phyloP scores from a whole-genome alignment of 2,113 vertebrate genomes.

The Dipodomys ordii region DNA sequence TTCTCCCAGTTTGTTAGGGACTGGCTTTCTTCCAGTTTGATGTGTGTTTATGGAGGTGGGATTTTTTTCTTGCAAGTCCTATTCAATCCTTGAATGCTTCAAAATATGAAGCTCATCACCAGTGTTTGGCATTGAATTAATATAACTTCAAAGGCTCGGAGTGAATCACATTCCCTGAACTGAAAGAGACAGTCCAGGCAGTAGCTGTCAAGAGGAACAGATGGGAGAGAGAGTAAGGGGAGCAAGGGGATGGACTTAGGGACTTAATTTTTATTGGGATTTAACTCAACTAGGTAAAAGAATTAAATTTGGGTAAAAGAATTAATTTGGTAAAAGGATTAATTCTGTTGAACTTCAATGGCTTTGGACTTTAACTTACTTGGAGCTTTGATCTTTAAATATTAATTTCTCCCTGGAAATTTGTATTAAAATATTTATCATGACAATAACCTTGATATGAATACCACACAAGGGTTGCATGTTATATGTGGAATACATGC shows the following conservation, averaged over 20 bases:
- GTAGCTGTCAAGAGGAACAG: background rate
- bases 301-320: background rate
- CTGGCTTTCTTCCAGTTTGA: background rate
- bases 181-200: background rate
- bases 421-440: background rate
- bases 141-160: background rate
- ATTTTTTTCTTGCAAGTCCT: constrained; percentile 18
- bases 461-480: background rate
- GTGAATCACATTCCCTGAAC: background rate
- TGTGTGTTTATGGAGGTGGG: background rate
- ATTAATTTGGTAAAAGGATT: background rate
- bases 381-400: constrained; percentile 18
- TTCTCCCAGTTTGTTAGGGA: background rate
- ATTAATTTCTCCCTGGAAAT: background rate
- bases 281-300: background rate
- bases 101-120: background rate
- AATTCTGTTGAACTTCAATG: background rate
- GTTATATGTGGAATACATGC: background rate
- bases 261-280: constrained; percentile 24
- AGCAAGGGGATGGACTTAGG: background rate
- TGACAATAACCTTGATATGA: background rate
- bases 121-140: background rate
- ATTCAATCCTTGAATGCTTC: background rate
- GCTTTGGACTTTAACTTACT: background rate
- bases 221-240: background rate